Base-by-base conservation (phyloP, 1,140 invertebrate genomes). In the Lerema accius region DNA sequence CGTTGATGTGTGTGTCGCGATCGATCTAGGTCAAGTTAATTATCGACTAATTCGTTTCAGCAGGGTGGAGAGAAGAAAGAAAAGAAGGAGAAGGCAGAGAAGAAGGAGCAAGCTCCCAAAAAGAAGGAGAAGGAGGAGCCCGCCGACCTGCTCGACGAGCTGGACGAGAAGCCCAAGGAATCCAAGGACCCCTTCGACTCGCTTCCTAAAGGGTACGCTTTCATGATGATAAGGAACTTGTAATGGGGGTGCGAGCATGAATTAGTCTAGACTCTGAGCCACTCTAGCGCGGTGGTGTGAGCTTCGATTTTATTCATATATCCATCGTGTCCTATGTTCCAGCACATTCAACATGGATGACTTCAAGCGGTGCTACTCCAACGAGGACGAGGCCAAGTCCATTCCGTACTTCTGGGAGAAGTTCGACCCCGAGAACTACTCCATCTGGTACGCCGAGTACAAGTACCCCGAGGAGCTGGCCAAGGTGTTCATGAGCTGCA, bases 361-460 rank as follows among this genome's bases (percentile, higher is more conserved):
- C 82, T 99, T 98, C 91, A 99, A 99, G 92, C 94, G 97, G 62
- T 95, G 94, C 72, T 99, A 99, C 88, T 99, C 98, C 40, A 99
- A 99, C 80, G 96, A 99, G 91, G 97, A 99, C 56, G 98, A 97
- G 81, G 91, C 93, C 23, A 95, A 96, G 78, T 99, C 98, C 35
- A 95, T 99, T 80, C 97, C 98, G 1, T 99, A 98, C 84, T 99
- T 99, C 93, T 99, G 98, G 96, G 94, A 99, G 78, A 98, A 99
- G 85, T 99, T 99, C 91, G 99, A 99, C 87, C 92, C 96, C 14
- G 95, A 98, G 84, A 94, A 99, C 89, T 99, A 98, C 91, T 99
- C 98, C 45, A 98, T 99, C 84, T 99, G 99, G 99, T 95, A 94
- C 60, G 95, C 97, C 59, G 97, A 99, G 93, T 99, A 99, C 93